Evolutionary conservation across 2,113 vertebrate species (phyloP), one percentile per base, ranked within the genome.

Genomic region (Crypturellus undulatus): DNA sequence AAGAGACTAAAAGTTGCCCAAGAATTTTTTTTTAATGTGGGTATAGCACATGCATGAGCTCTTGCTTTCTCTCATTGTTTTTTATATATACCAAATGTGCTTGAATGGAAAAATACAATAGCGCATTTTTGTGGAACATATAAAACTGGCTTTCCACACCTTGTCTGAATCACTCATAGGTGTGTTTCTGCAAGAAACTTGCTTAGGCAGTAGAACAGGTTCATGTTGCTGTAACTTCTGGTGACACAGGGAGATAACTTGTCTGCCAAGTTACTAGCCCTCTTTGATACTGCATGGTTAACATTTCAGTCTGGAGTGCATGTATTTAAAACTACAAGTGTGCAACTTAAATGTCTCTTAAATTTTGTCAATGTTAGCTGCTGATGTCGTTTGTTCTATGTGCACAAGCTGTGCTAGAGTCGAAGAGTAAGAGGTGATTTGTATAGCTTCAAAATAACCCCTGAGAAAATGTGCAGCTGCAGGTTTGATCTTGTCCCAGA

Each of bases 401-500:
- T 65, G 8, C 3, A 17, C 52, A 83, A 16, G 72, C 87, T 92
- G 92, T 89, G 34, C 34, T 64, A 5, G 36, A 92, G 36, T 72
- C 71, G 52, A 32, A 73, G 59, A 76, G 24, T 45, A 42, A 45
- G 67, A 60, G 34, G 70, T 87, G 76, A 24, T 54, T 84, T 76
- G 10, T 32, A 40, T 58, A 84, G 52, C n/a, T 95, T 84, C 34
- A 62, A 79, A 96, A 92, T 94, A 92, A 95, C 90, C 84, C 89
- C 63, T 94, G 94, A 96, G 95, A 93, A 94, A 96, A 88, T 87
- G 95, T 84, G 73, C 90, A 85, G 86, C 92, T 96, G 79, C 98
- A 99, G 97, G 99, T 98, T 98, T 96, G 87, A 98, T 98, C 99
- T 98, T 99, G 99, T 97, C 97, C 95, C 73, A 87, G 94, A 85